A percentile compares a stretch with the other conserved stretches of the same genome.
phyloP scores from a whole-genome alignment of 2,113 vertebrate genomes.

The Coregonus clupeaformis region DNA sequence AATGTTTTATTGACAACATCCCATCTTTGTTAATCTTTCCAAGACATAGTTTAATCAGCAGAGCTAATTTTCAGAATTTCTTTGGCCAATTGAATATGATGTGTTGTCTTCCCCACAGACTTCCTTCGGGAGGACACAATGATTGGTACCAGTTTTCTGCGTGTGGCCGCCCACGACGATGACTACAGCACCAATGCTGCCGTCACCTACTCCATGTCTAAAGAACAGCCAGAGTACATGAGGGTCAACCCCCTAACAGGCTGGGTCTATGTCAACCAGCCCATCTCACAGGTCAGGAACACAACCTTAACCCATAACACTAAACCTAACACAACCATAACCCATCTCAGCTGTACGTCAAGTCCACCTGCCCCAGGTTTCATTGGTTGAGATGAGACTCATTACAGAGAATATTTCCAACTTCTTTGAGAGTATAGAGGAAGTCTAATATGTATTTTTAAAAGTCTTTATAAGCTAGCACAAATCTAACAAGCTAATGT shows the following conservation, averaged over 20 bases:
- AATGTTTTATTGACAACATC: too few relatives aligned
- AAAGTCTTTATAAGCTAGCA: too few relatives aligned
- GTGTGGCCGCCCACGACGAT: slow-evolving; percentile 82
- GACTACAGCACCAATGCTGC: slow-evolving; percentile 84
- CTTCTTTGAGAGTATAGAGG: too few relatives aligned
- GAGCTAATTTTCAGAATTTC: background rate
- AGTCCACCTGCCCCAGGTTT: too few relatives aligned
- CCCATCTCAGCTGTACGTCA: too few relatives aligned
- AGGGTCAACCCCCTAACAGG: slow-evolving; percentile 83
- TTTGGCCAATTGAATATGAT: too few relatives aligned
- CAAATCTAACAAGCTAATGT: too few relatives aligned
- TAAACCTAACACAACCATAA: too few relatives aligned
- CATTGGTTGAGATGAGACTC: too few relatives aligned
- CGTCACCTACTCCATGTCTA: slow-evolving; percentile 78
- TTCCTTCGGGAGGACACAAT: slow-evolving; percentile 85
- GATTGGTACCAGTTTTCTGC: slow-evolving; percentile 86
- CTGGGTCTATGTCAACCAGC: slow-evolving; percentile 86
- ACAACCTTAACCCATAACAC: background rate
- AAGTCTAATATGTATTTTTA: too few relatives aligned
- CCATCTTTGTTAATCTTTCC: background rate
- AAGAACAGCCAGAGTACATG: slow-evolving; percentile 79
- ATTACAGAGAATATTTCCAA: too few relatives aligned
- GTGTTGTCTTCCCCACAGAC: slow-evolving; percentile 65
- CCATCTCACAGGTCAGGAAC: slow-evolving; percentile 79
- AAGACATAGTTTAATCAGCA: background rate